Percentiles rank a stretch among this genome's conserved stretches.
phyloP scores from a whole-genome alignment of 2,113 vertebrate species.

The Ammodytes marinus region DNA sequence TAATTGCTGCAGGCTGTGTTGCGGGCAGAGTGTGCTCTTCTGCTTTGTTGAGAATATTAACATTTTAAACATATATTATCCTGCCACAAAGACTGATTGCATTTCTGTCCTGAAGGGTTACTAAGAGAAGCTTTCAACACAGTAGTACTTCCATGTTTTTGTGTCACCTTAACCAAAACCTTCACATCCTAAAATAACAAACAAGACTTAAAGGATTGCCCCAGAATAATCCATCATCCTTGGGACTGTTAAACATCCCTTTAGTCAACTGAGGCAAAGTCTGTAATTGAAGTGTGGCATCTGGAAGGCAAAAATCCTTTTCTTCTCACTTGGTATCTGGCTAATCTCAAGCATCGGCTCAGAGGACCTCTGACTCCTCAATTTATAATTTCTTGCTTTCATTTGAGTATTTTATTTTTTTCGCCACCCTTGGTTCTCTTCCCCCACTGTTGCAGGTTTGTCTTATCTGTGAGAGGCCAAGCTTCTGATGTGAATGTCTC shows the following conservation, averaged over 20 bases:
- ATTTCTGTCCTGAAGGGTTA: conserved; percentile 18
- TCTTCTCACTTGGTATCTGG: conserved; percentile 72
- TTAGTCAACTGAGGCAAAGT: conserved; percentile 45
- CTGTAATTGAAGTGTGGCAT: conserved; percentile 59
- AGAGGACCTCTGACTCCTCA: conserved; percentile 63
- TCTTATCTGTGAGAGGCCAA: conserved; percentile 64
- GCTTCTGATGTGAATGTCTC: conserved; percentile 53
- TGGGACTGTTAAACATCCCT: conserved; percentile 59
- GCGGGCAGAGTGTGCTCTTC: conserved; percentile 41
- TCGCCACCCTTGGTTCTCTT: conserved; percentile 48
- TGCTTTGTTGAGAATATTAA: conserved; percentile 49
- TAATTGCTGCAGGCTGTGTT: conserved; percentile 79
- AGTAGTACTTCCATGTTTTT: conserved; percentile 52
- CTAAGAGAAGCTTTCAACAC: conserved; percentile 36
- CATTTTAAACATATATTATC: conserved; percentile 28
- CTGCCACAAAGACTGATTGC: not conserved
- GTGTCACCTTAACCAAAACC: conserved; percentile 54
- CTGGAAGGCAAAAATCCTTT: conserved; percentile 66
- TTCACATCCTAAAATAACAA: conserved; percentile 71
- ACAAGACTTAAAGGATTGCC: conserved; percentile 63
- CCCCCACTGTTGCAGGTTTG: conserved; percentile 60
- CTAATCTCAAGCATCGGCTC: conserved; percentile 74
- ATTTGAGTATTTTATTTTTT: conserved; percentile 67
- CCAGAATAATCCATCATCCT: conserved; percentile 63
- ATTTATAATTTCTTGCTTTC: conserved; percentile 63